Evolutionary conservation across 2,888 invertebrate species (phyloP).

Genomic region (Thymelicus sylvestris): DNA sequence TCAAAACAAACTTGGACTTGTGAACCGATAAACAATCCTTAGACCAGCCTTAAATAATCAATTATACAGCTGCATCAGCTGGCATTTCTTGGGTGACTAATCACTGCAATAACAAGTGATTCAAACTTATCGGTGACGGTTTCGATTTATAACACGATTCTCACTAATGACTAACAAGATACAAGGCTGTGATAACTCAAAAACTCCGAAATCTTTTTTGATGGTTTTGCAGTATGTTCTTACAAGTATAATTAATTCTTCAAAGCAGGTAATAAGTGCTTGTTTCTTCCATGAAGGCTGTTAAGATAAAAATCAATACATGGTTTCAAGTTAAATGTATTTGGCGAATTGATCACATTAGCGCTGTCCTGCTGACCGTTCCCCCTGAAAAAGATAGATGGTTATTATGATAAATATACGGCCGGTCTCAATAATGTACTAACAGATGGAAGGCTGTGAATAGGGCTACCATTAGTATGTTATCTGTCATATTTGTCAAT

Average conservation of each 20-base stretch:
- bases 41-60: slow-evolving; percentile 26
- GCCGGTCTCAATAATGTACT: too few species aligned
- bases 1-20: slow-evolving; percentile 25
- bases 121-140: slow-evolving; percentile 40
- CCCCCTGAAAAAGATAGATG: background rate
- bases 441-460: too few species aligned
- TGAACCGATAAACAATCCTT: slow-evolving; percentile 30
- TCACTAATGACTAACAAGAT: slow-evolving; percentile 29
- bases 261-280: background rate
- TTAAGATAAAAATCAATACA: background rate
- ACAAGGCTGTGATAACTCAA: slow-evolving; percentile 16
- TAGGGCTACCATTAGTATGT: too few species aligned
- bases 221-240: background rate
- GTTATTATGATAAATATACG: background rate
- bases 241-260: background rate
- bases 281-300: background rate
- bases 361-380: background rate
- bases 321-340: background rate
- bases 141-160: slow-evolving; percentile 35
- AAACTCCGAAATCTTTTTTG: slow-evolving; percentile 1
- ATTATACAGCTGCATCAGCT: slow-evolving; percentile 27
- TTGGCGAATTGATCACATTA: background rate
- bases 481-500: too few species aligned
- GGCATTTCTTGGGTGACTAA: slow-evolving; percentile 19
- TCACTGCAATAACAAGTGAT: slow-evolving; percentile 40